These are phyloP conservation scores for Pseudolycoriella hygida DNA, from an alignment of 2,888 invertebrate genomes.

Conservation along the genomic window DNA sequence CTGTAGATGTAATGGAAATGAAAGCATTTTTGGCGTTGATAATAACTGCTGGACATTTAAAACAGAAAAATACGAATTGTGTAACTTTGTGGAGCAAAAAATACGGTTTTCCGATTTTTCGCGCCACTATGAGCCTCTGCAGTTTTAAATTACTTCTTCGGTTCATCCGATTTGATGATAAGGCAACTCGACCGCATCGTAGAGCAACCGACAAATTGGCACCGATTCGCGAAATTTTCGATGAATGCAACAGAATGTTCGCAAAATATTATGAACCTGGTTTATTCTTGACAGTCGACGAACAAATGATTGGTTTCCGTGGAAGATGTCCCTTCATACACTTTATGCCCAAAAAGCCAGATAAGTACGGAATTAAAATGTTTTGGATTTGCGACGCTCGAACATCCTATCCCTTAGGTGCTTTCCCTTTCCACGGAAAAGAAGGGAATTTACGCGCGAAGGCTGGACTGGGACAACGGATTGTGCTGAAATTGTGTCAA, in stretches of 20 bases:
- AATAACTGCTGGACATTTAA: not conserved
- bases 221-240: not conserved
- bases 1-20: not conserved
- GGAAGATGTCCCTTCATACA: not conserved
- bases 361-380: not conserved
- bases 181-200: not conserved
- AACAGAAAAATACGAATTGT: not conserved
- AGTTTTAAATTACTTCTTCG: not conserved
- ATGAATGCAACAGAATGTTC: not conserved
- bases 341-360: not conserved
- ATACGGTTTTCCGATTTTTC: not conserved
- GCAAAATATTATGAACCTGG: not conserved
- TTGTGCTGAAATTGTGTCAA: not conserved
- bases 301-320: not conserved
- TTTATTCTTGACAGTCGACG: not conserved
- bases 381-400: not conserved
- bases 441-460: not conserved
- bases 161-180: constrained; percentile 1
- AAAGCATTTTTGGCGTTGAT: not conserved
- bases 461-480: not conserved
- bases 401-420: not conserved
- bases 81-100: not conserved
- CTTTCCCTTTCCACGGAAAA: not conserved
- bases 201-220: not conserved
- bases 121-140: not conserved